phyloP scores from a whole-genome alignment of 1,140 invertebrate genomes.

The Hyles euphorbiae region DNA sequence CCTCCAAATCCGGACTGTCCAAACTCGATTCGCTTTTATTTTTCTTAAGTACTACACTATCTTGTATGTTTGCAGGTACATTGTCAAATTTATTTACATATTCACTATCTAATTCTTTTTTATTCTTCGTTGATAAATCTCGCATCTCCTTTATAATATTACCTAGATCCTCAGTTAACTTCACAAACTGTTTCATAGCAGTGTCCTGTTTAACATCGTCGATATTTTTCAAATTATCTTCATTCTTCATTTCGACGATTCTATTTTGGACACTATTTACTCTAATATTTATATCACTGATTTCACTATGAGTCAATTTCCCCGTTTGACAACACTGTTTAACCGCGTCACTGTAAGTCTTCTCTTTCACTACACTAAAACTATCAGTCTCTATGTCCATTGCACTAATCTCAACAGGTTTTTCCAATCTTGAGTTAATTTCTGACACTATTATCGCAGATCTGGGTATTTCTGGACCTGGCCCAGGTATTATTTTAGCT shows the following conservation, averaged over 20 bases:
- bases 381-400: slow-evolving; percentile 16
- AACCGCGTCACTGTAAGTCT: slow-evolving; percentile 22
- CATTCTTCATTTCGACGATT: slow-evolving; percentile 26
- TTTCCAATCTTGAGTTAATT: neutral
- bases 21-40: slow-evolving; percentile 72
- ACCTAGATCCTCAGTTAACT: slow-evolving; percentile 48
- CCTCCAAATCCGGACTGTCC: slow-evolving; percentile 72
- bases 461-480: no score
- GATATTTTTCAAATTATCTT: slow-evolving; percentile 23
- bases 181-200: slow-evolving; percentile 52
- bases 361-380: slow-evolving; percentile 14
- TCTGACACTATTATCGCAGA: no score
- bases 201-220: slow-evolving; percentile 26
- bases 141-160: slow-evolving; percentile 36
- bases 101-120: slow-evolving; percentile 34
- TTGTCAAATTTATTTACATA: slow-evolving; percentile 24
- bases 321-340: slow-evolving; percentile 28
- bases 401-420: neutral
- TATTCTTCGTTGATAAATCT: slow-evolving; percentile 37
- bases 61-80: slow-evolving; percentile 50
- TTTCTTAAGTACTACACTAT: slow-evolving; percentile 69
- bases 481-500: no score
- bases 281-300: neutral
- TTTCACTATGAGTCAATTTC: slow-evolving; percentile 26
- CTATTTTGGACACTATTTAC: no score